A percentile compares a stretch with the other conserved stretches of the same genome.
These are phyloP conservation scores for Chaetorhynchus papuensis DNA, from an alignment of 2,113 vertebrate species.

Conservation along the genomic window DNA sequence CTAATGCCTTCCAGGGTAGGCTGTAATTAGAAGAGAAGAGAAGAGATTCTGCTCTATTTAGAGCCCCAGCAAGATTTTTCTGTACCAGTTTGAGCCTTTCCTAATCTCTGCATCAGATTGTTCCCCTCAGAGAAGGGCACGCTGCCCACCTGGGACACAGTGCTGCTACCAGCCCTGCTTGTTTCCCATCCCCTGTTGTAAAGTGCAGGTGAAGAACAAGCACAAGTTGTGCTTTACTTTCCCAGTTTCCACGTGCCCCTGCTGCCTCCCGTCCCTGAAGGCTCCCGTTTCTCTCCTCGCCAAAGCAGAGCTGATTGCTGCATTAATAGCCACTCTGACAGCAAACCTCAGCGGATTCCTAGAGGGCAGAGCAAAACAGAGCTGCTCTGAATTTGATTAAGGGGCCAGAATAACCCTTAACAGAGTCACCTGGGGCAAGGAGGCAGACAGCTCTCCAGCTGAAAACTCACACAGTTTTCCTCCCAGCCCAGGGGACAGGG, in stretches of 20 bases:
- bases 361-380: not conserved
- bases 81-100: not conserved
- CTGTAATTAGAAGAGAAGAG: not conserved
- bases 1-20: not conserved
- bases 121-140: not conserved
- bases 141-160: not conserved
- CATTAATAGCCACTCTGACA: not conserved
- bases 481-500: not conserved
- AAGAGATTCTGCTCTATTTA: not conserved
- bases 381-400: not conserved
- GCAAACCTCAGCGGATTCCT: not conserved
- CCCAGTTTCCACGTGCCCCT: not conserved
- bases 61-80: not conserved
- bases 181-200: not conserved
- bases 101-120: not conserved
- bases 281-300: not conserved
- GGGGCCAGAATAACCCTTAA: conserved; percentile 13
- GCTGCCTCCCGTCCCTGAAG: not conserved
- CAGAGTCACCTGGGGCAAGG: not conserved
- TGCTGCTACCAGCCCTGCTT: not conserved
- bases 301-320: not conserved
- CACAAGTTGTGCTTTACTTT: not conserved
- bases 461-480: not conserved
- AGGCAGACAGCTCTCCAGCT: not conserved
- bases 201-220: not conserved